A percentile compares a stretch with the other conserved stretches of the same genome.
These are phyloP conservation scores for Adela reaumurella DNA, from an alignment of 2,888 invertebrate genomes.

Conservation along the genomic window DNA sequence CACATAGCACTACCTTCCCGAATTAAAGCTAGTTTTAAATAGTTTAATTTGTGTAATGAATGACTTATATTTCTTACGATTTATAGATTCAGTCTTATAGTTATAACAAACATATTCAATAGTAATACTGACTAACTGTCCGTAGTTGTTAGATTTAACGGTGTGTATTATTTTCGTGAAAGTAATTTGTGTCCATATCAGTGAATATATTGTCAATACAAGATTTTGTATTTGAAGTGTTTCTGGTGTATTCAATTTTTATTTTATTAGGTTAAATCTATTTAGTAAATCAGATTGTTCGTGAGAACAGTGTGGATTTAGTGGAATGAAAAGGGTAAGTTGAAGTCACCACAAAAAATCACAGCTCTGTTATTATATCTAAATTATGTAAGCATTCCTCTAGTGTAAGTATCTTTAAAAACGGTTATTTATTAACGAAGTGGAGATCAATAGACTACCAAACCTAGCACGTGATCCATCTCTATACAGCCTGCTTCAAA, in stretches of 20 bases:
- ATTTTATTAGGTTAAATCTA: conserved; percentile 1
- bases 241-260: conserved; percentile 1
- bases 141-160: neutral
- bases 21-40: too few relatives aligned
- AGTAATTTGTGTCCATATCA: neutral
- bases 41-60: too few relatives aligned
- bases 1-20: too few relatives aligned
- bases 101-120: too few relatives aligned
- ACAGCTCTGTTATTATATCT: neutral
- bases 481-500: conserved; percentile 1
- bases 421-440: neutral
- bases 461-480: neutral
- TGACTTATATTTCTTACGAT: too few relatives aligned
- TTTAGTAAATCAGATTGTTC: neutral
- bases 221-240: neutral
- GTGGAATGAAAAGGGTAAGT: neutral
- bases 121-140: neutral
- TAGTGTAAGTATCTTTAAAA: neutral
- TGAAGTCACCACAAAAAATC: conserved; percentile 1
- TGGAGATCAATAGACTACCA: neutral
- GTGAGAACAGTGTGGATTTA: too few relatives aligned
- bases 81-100: too few relatives aligned
- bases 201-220: conserved; percentile 1
- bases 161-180: neutral
- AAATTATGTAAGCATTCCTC: neutral